Evolutionary conservation across 2,888 invertebrate species (phyloP).

Genomic region (Lycaena phlaeas): DNA sequence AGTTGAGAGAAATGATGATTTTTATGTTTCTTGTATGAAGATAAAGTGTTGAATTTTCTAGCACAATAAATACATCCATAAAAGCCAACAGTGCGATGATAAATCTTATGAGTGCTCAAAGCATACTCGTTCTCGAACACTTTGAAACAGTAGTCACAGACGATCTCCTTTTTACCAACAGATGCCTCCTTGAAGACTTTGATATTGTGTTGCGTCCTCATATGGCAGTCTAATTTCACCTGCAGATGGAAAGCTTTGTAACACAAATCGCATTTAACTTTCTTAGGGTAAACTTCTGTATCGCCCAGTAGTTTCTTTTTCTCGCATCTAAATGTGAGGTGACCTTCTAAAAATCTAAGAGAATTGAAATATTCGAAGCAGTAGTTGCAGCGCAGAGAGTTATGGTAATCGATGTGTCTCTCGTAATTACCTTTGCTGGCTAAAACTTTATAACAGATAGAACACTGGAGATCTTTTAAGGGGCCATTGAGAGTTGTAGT

Average conservation of each 20-base stretch:
- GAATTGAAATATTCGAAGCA: conserved; percentile 62
- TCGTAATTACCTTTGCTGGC: conserved; percentile 64
- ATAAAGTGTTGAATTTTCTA: conserved; percentile 63
- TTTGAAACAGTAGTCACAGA: conserved; percentile 64
- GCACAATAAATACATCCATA: conserved; percentile 66
- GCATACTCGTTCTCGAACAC: conserved; percentile 60
- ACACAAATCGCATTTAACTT: conserved; percentile 57
- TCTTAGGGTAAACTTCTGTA: conserved; percentile 50
- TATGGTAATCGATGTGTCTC: conserved; percentile 64
- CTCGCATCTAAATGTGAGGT: conserved; percentile 55
- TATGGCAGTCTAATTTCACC: conserved; percentile 63
- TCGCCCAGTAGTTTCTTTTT: conserved; percentile 58
- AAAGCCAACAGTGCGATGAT: conserved; percentile 55
- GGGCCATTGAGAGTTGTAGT: conserved; percentile 42
- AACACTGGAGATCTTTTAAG: conserved; percentile 56
- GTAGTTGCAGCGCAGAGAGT: conserved; percentile 62
- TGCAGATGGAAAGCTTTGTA: conserved; percentile 65
- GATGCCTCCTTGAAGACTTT: conserved; percentile 35
- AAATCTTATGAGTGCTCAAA: conserved; percentile 49
- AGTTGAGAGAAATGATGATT: conserved; percentile 53
- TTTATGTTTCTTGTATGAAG: conserved; percentile 64
- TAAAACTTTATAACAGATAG: conserved; percentile 57
- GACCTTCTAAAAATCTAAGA: conserved; percentile 57
- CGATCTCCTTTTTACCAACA: conserved; percentile 39
- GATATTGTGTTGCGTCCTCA: conserved; percentile 51